Conservation (phyloP, 2,888 invertebrate genomes). For the Metalampra italica region DNA sequence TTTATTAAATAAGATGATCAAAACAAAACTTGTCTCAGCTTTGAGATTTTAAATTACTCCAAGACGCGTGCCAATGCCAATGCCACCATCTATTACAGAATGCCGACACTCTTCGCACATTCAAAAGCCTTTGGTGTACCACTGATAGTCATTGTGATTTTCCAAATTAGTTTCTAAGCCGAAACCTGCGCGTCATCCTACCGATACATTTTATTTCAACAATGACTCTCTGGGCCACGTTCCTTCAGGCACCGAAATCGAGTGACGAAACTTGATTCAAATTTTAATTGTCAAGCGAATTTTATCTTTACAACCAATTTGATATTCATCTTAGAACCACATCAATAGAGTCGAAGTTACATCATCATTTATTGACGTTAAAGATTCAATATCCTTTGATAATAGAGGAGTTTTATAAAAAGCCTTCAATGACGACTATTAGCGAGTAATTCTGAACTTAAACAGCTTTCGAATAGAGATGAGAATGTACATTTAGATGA, state of each 20-base stretch:
- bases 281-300: constrained; percentile 41
- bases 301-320: constrained; percentile 27
- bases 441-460: constrained; percentile 24
- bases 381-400: constrained; percentile 49
- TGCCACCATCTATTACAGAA: constrained; percentile 43
- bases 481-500: constrained; percentile 19
- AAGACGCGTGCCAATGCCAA: constrained; percentile 57
- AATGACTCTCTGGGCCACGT: constrained; percentile 66
- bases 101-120: constrained; percentile 57
- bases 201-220: constrained; percentile 72
- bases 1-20: neutral
- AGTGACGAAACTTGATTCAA: constrained; percentile 54
- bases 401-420: constrained; percentile 15
- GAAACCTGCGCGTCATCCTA: constrained; percentile 71
- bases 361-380: constrained; percentile 35
- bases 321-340: constrained; percentile 43
- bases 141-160: constrained; percentile 74
- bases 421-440: constrained; percentile 14
- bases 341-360: constrained; percentile 60
- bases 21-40: neutral
- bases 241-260: constrained; percentile 61
- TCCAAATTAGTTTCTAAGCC: constrained; percentile 74
- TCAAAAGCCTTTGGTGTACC: constrained; percentile 68
- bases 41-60: constrained; percentile 4
- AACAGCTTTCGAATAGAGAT: constrained; percentile 20